Conservation (phyloP, 2,888 invertebrate species). For the Acronicta aceris region DNA sequence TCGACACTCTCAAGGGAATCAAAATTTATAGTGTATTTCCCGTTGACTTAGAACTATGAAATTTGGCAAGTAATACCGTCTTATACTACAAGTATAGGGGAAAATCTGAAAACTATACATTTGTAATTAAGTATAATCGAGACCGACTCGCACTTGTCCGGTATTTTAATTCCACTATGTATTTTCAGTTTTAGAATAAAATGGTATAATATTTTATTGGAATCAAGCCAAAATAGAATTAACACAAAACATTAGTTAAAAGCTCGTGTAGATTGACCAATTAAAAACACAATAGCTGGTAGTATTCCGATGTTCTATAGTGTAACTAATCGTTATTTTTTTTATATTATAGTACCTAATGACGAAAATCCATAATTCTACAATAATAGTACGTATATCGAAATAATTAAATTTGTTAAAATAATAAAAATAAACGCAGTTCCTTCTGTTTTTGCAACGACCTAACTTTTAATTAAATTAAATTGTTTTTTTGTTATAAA, state of each 20-base stretch:
- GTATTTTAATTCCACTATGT: too few relatives aligned
- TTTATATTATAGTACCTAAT: slow-evolving; percentile 14
- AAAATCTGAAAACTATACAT: too few relatives aligned
- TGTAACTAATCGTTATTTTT: slow-evolving; percentile 9
- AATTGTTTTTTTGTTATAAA: slow-evolving; percentile 9
- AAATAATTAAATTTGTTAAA: not conserved
- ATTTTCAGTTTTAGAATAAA: too few relatives aligned
- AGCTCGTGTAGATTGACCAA: slow-evolving; percentile 3
- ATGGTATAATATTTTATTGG: too few relatives aligned
- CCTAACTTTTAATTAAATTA: slow-evolving; percentile 17
- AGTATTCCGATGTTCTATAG: slow-evolving; percentile 3
- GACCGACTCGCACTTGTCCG: too few relatives aligned
- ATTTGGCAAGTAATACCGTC: too few relatives aligned
- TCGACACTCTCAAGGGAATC: too few relatives aligned
- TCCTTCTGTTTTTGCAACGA: slow-evolving; percentile 26
- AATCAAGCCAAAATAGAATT: slow-evolving; percentile 22
- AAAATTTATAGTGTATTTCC: too few relatives aligned
- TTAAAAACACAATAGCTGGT: slow-evolving; percentile 22
- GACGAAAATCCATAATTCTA: slow-evolving; percentile 17
- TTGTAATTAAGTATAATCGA: too few relatives aligned
- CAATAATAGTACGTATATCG: too few relatives aligned
- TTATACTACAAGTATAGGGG: too few relatives aligned
- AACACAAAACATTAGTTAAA: slow-evolving; percentile 6
- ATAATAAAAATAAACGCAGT: slow-evolving; percentile 6
- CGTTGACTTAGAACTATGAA: too few relatives aligned